Evolutionary conservation across 2,797 vertebrate species (phyloP).

Genomic region (Rallus crepitans): DNA sequence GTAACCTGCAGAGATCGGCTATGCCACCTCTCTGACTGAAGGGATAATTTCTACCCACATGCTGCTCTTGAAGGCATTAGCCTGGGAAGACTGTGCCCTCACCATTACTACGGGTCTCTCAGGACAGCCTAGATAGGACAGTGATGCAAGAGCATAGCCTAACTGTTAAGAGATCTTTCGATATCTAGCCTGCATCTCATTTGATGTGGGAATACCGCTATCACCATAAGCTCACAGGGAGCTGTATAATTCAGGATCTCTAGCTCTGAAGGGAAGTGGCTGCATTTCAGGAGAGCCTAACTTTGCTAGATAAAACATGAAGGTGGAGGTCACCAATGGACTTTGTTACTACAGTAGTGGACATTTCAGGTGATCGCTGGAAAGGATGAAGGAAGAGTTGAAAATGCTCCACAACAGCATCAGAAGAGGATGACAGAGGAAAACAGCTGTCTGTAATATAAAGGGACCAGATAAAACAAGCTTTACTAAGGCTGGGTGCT

Average conservation of each 20-base stretch:
- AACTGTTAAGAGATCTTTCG: background rate
- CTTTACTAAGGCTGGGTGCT: background rate
- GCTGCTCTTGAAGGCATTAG: background rate
- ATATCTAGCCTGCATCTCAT: background rate
- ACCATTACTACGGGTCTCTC: background rate
- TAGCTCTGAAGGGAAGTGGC: background rate
- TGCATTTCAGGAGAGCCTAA: background rate
- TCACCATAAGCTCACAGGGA: background rate
- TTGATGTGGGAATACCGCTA: background rate
- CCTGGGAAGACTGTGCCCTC: background rate
- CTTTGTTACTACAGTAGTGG: background rate
- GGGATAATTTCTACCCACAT: background rate
- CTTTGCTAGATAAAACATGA: background rate
- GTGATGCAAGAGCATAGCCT: background rate
- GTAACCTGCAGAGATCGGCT: background rate
- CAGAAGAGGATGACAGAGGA: background rate
- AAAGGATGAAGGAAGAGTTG: background rate
- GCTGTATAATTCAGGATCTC: background rate
- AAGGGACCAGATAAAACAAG: background rate
- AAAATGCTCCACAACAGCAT: background rate
- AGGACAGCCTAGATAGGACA: background rate
- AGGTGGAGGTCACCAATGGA: background rate
- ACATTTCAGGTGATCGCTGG: background rate
- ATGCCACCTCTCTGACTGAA: background rate
- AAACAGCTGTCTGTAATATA: background rate